Percentiles rank a stretch among this genome's conserved stretches.
These are phyloP conservation scores for Sinohyriopsis cumingii DNA, from an alignment of 2,888 invertebrate genomes.

Conservation along the genomic window DNA sequence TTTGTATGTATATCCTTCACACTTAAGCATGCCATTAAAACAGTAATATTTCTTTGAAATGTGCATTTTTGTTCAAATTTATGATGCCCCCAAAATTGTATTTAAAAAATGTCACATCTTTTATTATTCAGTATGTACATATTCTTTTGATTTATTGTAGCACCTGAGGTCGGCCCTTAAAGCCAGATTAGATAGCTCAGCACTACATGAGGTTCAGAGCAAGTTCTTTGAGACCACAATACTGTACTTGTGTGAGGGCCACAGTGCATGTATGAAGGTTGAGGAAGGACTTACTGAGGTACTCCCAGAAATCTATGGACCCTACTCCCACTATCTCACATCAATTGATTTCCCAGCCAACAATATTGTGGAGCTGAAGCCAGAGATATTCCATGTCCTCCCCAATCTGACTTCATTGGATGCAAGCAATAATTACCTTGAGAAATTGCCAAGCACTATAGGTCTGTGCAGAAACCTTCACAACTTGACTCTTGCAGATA, in stretches of 20 bases:
- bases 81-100: no score
- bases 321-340: conserved; percentile 42
- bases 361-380: conserved; percentile 41
- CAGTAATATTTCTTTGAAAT: no score
- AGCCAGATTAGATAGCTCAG: conserved; percentile 8
- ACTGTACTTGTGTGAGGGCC: conserved; percentile 49
- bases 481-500: conserved; percentile 38
- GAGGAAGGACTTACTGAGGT: conserved; percentile 36
- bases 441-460: conserved; percentile 47
- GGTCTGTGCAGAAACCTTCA: conserved; percentile 40
- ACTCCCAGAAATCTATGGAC: conserved; percentile 37
- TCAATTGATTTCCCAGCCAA: conserved; percentile 48
- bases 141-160: no score
- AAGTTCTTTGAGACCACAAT: conserved; percentile 26
- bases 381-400: conserved; percentile 45
- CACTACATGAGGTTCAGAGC: conserved; percentile 12
- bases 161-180: no score
- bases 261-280: conserved; percentile 34
- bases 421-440: conserved; percentile 45
- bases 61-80: no score
- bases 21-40: no score
- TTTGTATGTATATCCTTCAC: no score
- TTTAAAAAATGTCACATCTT: no score
- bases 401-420: conserved; percentile 49
- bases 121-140: no score